These are phyloP conservation scores for Rhizomys pruinosus DNA, from an alignment of 2,113 vertebrate species.

Conservation along the genomic window DNA sequence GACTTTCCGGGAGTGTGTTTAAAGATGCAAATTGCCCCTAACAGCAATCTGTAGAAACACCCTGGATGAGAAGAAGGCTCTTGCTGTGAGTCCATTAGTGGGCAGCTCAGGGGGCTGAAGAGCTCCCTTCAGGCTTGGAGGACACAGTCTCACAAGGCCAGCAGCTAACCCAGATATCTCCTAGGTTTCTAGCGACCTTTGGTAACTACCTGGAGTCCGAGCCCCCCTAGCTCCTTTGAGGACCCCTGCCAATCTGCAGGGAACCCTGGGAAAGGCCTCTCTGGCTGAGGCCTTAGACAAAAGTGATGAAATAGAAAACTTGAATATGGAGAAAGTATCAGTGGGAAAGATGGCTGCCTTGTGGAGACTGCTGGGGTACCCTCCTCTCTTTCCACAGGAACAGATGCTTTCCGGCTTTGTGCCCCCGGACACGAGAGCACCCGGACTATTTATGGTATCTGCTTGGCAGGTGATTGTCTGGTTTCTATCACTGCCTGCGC, in stretches of 20 bases:
- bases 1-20: neutral
- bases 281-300: neutral
- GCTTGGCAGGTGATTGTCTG: neutral
- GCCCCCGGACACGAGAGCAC: neutral
- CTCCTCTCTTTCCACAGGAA: neutral
- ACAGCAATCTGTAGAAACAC: neutral
- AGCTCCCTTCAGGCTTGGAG: neutral
- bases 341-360: neutral
- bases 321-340: neutral
- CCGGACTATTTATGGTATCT: neutral
- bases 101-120: fast-evolving
- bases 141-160: neutral
- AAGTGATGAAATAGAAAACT: neutral
- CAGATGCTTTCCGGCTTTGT: neutral
- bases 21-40: neutral
- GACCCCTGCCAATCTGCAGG: neutral
- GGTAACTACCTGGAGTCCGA: neutral
- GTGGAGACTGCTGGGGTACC: neutral
- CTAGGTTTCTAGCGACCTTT: neutral
- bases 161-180: neutral
- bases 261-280: neutral
- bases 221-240: neutral
- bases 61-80: neutral
- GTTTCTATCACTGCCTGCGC: neutral
- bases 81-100: neutral